A percentile compares a stretch with the other conserved stretches of the same genome.
Evolutionary conservation across 2,888 invertebrate genomes (phyloP).

Genomic region (Tortrix viridana): DNA sequence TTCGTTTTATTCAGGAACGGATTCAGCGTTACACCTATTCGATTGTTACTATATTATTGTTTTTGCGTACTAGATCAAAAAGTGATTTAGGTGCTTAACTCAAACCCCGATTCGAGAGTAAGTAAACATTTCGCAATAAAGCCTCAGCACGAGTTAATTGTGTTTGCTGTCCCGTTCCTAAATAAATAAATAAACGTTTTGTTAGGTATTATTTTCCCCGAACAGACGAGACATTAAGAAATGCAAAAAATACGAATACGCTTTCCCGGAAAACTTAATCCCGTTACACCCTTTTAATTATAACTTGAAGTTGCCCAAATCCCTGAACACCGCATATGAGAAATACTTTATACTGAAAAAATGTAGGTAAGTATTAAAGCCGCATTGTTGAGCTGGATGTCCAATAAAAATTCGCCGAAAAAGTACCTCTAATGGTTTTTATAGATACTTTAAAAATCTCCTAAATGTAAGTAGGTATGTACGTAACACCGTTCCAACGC

Average conservation of each 20-base stretch:
- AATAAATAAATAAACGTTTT: not conserved
- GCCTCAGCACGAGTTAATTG: not conserved
- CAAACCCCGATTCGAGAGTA: not conserved
- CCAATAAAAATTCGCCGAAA: not conserved
- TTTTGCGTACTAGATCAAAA: not conserved
- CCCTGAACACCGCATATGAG: too few species aligned
- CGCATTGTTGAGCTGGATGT: not conserved
- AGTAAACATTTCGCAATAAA: slow-evolving; percentile 1
- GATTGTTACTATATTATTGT: too few species aligned
- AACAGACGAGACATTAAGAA: too few species aligned
- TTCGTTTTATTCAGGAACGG: too few species aligned
- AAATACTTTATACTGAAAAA: too few species aligned
- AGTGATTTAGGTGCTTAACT: not conserved
- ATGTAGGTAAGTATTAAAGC: not conserved
- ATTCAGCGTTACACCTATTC: too few species aligned
- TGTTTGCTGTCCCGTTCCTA: not conserved
- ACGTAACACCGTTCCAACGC: not conserved
- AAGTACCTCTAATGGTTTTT: slow-evolving; percentile 5
- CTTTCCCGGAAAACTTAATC: too few species aligned
- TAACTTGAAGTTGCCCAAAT: too few species aligned
- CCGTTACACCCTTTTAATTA: too few species aligned
- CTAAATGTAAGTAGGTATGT: too few species aligned
- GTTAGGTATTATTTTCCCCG: not conserved
- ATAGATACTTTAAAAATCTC: slow-evolving; percentile 5
- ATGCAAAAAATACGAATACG: not conserved